Base-by-base conservation (phyloP, 1,140 invertebrate species). In the Drosophila fuyamai region DNA sequence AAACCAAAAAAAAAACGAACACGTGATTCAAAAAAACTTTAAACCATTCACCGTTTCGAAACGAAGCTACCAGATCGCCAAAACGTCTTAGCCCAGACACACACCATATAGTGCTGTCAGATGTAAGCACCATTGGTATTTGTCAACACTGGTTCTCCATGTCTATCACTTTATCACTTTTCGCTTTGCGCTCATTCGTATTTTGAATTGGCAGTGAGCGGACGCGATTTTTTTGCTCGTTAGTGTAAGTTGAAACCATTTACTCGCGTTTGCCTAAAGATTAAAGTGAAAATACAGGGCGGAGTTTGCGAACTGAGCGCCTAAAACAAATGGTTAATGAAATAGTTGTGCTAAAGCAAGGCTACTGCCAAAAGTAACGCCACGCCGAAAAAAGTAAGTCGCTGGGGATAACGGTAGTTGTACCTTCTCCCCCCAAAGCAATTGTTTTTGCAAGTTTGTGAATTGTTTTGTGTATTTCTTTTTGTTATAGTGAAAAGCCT, bases 1-100 rank as follows among this genome's bases (percentile, higher is more conserved):
- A 46, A n/a, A 46, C 32, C 2, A n/a, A 16, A 5, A n/a, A 32
- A 7, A 4, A 4, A 35, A 3, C n/a, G 18, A n/a, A 66, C 65
- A 68, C 65, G 65, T 68, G 65, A 29, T 18, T 0, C 3, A n/a
- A 12, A 8, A 40, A 7, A 43, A 32, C 16, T 68, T 53, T 14
- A 2, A 67, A 66, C 23, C 10, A 10, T 66, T 36, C 54, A 66
- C 65, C 61, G 65, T 68, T 68, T 44, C 12, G 6, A 16, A 13
- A 18, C 13, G 8, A 16, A 14, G 59, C 46, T 62, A 60, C 65
- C 44, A n/a, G 29, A 59, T 14, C 16, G 9, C 9, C 14, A 18
- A 16, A 12, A 3, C 1, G 14, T 9, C 0, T n/a, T 35, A 50
- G 13, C n/a, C n/a, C 1, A 5, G 48, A 35, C 29, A 48, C 23